Conservation (phyloP, 2,113 vertebrate genomes). For the Antennarius striatus region DNA sequence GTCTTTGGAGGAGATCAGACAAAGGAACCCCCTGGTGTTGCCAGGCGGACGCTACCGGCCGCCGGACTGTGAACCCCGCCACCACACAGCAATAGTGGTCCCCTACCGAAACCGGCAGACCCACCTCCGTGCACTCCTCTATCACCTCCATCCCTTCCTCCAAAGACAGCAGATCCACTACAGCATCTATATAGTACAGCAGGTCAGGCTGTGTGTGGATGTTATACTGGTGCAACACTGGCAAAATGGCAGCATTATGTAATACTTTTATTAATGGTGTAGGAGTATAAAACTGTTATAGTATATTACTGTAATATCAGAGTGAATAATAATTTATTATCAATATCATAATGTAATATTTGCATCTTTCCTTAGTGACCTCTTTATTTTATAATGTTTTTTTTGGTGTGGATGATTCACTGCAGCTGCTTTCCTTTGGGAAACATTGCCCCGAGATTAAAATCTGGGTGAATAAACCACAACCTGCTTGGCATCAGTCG, state of each 20-base stretch:
- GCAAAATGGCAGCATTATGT: too few species aligned
- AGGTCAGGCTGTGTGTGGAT: conserved; percentile 76
- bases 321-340: too few species aligned
- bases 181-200: conserved; percentile 94
- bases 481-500: not conserved
- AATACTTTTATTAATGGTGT: not conserved
- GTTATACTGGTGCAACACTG: not conserved
- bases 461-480: not conserved
- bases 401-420: too few species aligned
- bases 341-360: too few species aligned
- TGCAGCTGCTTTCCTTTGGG: too few species aligned
- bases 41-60: conserved; percentile 87
- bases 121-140: conserved; percentile 92
- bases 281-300: not conserved
- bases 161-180: conserved; percentile 96
- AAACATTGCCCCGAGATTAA: not conserved
- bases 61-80: conserved; percentile 83
- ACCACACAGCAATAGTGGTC: conserved; percentile 90
- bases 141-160: conserved; percentile 94
- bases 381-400: too few species aligned
- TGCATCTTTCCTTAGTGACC: too few species aligned
- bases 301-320: not conserved
- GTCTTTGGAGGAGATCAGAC: conserved; percentile 84
- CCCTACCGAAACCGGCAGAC: conserved; percentile 91
- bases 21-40: conserved; percentile 86